Evolutionary conservation across 2,113 vertebrate genomes (phyloP).

Genomic region (Scytalopus superciliaris): DNA sequence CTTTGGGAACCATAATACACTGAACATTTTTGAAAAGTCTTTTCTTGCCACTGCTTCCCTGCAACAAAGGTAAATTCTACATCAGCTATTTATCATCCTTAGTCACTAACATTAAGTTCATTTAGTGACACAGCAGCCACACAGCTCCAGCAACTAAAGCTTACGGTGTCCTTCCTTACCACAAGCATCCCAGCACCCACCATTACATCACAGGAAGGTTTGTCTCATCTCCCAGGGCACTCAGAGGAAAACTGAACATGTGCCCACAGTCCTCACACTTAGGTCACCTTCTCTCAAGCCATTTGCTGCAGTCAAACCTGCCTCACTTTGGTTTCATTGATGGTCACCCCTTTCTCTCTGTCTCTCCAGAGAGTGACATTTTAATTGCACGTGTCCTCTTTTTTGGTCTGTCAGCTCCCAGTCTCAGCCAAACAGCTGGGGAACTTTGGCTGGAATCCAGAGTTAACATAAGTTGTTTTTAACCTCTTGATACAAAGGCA

Average conservation of each 20-base stretch:
- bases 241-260: accelerated
- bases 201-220: background rate
- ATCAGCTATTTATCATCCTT: background rate
- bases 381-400: background rate
- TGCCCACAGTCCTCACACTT: background rate
- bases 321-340: background rate
- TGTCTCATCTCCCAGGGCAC: background rate
- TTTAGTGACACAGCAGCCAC: background rate
- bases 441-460: background rate
- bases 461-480: constrained; percentile 8
- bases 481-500: background rate
- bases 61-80: background rate
- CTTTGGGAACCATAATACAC: background rate
- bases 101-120: background rate
- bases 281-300: background rate
- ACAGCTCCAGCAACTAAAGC: background rate
- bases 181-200: accelerated
- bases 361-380: background rate
- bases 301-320: background rate
- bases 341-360: background rate
- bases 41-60: background rate
- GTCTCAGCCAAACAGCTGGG: background rate
- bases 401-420: background rate
- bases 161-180: accelerated
- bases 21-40: background rate